Percentiles rank a stretch among this genome's conserved stretches.
These are phyloP conservation scores for Cheiracanthium punctorium DNA, from an alignment of 2,888 invertebrate genomes.

Conservation along the genomic window DNA sequence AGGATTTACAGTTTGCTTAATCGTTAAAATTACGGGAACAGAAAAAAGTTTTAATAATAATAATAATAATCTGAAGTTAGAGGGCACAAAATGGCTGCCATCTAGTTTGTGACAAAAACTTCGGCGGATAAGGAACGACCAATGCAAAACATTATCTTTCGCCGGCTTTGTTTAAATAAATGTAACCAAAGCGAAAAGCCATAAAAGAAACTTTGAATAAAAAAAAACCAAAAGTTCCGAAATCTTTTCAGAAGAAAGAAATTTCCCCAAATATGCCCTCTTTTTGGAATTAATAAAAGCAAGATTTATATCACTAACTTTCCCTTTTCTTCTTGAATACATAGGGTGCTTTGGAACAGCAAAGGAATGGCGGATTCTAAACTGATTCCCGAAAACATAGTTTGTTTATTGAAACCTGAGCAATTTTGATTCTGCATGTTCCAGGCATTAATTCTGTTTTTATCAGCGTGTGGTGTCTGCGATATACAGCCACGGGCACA, in stretches of 20 bases:
- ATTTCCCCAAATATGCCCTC: background rate
- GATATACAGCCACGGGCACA: too few species aligned
- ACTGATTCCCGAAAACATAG: background rate
- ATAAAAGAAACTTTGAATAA: background rate
- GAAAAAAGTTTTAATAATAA: too few species aligned
- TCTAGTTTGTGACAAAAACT: background rate
- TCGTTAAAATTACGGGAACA: too few species aligned
- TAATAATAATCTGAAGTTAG: too few species aligned
- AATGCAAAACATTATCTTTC: background rate
- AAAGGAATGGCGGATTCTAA: background rate
- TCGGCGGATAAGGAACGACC: background rate
- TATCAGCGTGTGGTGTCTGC: too few species aligned
- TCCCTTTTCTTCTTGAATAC: background rate
- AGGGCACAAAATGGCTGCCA: background rate
- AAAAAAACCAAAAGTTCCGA: background rate
- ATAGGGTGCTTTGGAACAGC: background rate
- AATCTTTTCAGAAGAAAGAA: background rate
- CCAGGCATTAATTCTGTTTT: constrained; percentile 24
- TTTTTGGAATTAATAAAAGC: constrained; percentile 17
- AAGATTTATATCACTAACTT: constrained; percentile 23
- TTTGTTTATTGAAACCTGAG: constrained; percentile 31
- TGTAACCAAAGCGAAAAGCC: background rate
- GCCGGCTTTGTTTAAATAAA: constrained; percentile 1
- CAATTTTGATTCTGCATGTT: constrained; percentile 13
- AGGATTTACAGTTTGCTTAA: too few species aligned